phyloP scores from a whole-genome alignment of 2,797 vertebrate genomes.

The Myiothlypis coronata region DNA sequence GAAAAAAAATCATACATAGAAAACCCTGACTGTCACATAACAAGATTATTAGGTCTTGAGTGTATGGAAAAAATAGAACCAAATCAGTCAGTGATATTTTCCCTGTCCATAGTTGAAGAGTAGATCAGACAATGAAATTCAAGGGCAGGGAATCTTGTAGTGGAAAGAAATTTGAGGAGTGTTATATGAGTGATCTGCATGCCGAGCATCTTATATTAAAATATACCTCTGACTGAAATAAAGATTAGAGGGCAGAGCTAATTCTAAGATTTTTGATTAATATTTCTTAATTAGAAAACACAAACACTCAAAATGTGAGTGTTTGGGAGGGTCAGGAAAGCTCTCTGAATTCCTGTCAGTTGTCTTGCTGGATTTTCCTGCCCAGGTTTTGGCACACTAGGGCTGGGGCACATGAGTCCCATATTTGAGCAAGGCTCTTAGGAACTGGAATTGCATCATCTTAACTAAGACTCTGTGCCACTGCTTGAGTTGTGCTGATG shows the following conservation, averaged over 20 bases:
- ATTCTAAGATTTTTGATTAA: not conserved
- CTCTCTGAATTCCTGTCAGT: not conserved
- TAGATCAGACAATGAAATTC: not conserved
- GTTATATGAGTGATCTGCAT: not conserved
- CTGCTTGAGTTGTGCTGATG: not conserved
- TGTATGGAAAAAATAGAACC: not conserved
- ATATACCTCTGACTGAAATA: not conserved
- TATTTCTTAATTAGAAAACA: not conserved
- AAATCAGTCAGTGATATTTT: not conserved
- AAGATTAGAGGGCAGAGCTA: not conserved
- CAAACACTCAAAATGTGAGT: not conserved
- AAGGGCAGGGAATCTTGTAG: not conserved
- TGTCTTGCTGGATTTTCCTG: not conserved
- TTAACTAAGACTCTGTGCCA: not conserved
- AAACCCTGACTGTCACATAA: not conserved
- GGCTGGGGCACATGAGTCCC: rapidly evolving
- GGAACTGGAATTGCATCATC: not conserved
- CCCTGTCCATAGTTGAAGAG: not conserved
- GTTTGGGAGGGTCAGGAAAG: not conserved
- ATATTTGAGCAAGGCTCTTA: not conserved
- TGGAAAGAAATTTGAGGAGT: not conserved
- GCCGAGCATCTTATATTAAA: not conserved
- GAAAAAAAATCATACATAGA: not conserved
- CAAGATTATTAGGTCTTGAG: not conserved
- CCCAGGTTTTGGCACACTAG: not conserved